Evolutionary conservation across 2,888 invertebrate genomes (phyloP).

Genomic region (Hipparchia sbordonii): DNA sequence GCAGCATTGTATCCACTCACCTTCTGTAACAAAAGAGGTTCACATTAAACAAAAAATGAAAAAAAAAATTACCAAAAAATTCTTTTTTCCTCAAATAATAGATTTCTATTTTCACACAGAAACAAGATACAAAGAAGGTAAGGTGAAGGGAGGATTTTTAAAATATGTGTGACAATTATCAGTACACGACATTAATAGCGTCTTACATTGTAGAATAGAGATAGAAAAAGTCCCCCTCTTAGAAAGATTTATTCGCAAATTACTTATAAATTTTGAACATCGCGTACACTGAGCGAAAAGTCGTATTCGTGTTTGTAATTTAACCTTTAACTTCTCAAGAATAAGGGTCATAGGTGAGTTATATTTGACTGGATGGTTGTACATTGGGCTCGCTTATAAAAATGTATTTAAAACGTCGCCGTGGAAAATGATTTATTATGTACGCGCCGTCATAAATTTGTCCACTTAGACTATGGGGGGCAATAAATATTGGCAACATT

Average conservation of each 20-base stretch:
- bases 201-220: constrained; percentile 70
- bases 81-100: constrained; percentile 56
- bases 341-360: constrained; percentile 24
- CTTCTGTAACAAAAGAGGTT: constrained; percentile 75
- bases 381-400: constrained; percentile 79
- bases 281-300: constrained; percentile 36
- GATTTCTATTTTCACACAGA: constrained; percentile 51
- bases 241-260: constrained; percentile 81
- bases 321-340: constrained; percentile 22
- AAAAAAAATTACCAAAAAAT: constrained; percentile 39
- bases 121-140: constrained; percentile 44
- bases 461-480: constrained; percentile 71
- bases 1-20: constrained; percentile 60
- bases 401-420: constrained; percentile 82
- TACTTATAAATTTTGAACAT: constrained; percentile 75
- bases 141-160: constrained; percentile 66
- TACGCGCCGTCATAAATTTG: constrained; percentile 78
- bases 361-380: constrained; percentile 38
- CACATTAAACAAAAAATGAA: constrained; percentile 56
- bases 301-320: not conserved
- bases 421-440: constrained; percentile 75
- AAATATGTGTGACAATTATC: constrained; percentile 84
- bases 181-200: constrained; percentile 81
- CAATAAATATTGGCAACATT: constrained; percentile 64
- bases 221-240: constrained; percentile 68